These are phyloP conservation scores for Heliopora coerulea DNA, from an alignment of 92 coral and sea anemone genomes.

Conservation along the genomic window DNA sequence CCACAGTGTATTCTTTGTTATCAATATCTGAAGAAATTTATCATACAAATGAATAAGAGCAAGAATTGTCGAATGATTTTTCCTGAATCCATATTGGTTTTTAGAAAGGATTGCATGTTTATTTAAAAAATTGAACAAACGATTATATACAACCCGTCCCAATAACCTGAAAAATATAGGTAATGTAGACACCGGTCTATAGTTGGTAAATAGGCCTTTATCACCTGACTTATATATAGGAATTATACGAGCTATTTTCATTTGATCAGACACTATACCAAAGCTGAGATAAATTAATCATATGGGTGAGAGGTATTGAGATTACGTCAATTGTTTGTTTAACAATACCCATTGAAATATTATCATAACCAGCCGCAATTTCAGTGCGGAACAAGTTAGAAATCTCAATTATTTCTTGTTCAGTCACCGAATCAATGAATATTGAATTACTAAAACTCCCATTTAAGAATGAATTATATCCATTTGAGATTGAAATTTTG, in stretches of 20 bases:
- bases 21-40: slow-evolving; percentile 48
- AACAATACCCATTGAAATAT: slow-evolving; percentile 41
- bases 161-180: too few species aligned
- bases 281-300: slow-evolving; percentile 45
- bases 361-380: slow-evolving; percentile 48
- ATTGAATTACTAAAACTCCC: slow-evolving; percentile 19
- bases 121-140: slow-evolving; percentile 33
- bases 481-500: slow-evolving; percentile 17
- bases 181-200: neutral
- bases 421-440: slow-evolving; percentile 39
- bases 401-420: slow-evolving; percentile 39
- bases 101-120: slow-evolving; percentile 30
- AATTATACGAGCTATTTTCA: slow-evolving; percentile 45
- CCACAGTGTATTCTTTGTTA: slow-evolving; percentile 40
- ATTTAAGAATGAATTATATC: slow-evolving; percentile 20
- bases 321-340: slow-evolving; percentile 35
- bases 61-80: slow-evolving; percentile 48
- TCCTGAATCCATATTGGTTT: slow-evolving; percentile 51
- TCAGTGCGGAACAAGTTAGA: slow-evolving; percentile 17
- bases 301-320: slow-evolving; percentile 41
- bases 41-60: slow-evolving; percentile 51
- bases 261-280: slow-evolving; percentile 42
- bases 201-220: slow-evolving; percentile 6
- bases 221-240: slow-evolving; percentile 45
- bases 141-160: slow-evolving; percentile 10